These are phyloP conservation scores for Peromyscus nudipes DNA, from an alignment of 2,797 vertebrate species.

Conservation along the genomic window DNA sequence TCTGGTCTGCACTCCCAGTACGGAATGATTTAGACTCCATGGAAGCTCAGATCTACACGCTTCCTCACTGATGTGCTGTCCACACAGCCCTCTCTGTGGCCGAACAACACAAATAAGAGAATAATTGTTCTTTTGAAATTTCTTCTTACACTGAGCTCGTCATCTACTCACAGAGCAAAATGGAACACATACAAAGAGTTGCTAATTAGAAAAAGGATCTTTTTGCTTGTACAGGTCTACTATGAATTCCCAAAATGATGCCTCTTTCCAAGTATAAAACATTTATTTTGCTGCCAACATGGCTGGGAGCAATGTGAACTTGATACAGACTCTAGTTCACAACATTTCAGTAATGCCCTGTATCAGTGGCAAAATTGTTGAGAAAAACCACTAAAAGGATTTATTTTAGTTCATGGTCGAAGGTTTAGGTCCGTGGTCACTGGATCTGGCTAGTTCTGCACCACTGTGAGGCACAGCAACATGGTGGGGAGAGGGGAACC, in stretches of 20 bases:
- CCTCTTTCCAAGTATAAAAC: constrained; percentile 62
- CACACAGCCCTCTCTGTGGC: constrained; percentile 64
- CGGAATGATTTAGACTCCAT: constrained; percentile 5
- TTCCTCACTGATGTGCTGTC: constrained; percentile 61
- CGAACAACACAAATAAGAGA: constrained; percentile 51
- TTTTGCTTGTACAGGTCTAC: constrained; percentile 47
- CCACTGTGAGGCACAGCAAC: background rate
- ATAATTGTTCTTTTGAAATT: constrained; percentile 62
- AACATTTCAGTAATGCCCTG: background rate
- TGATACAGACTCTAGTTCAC: constrained; percentile 63
- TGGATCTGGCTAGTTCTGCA: background rate
- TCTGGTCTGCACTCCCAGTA: background rate
- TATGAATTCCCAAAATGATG: constrained; percentile 65
- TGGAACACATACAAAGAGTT: constrained; percentile 58
- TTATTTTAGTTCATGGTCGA: background rate
- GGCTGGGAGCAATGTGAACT: constrained; percentile 40
- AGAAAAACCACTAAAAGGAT: background rate
- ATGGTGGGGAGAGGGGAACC: background rate
- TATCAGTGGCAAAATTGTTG: background rate
- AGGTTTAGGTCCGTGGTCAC: background rate
- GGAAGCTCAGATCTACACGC: constrained; percentile 61
- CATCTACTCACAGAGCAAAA: constrained; percentile 57
- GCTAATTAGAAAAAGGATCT: constrained; percentile 72
- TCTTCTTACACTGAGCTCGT: constrained; percentile 68
- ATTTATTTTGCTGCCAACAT: constrained; percentile 65